Evolutionary conservation across 2,888 invertebrate species (phyloP).

Genomic region (Furcula furcula): DNA sequence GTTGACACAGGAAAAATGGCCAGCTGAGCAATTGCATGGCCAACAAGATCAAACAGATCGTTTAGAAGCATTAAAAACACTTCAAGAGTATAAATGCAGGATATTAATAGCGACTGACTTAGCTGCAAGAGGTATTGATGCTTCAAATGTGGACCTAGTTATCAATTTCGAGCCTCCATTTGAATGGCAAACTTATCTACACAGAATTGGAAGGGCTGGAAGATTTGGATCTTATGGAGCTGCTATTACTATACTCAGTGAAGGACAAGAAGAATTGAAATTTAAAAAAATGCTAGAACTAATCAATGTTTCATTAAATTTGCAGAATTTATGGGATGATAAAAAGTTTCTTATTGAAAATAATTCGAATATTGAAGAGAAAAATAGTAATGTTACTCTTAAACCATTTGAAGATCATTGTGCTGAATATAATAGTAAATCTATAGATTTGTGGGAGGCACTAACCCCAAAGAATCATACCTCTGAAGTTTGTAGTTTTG

Average conservation of each 20-base stretch:
- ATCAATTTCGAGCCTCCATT: slow-evolving; percentile 94
- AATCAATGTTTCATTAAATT: slow-evolving; percentile 68
- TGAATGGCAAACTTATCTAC: slow-evolving; percentile 92
- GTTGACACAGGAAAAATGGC: slow-evolving; percentile 88
- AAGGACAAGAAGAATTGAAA: slow-evolving; percentile 82
- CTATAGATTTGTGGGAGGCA: slow-evolving; percentile 38
- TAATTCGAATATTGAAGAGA: slow-evolving; percentile 7
- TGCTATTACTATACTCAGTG: slow-evolving; percentile 87
- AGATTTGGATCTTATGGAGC: slow-evolving; percentile 94
- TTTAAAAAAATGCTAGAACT: slow-evolving; percentile 81
- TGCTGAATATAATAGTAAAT: slow-evolving; percentile 9
- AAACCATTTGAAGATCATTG: not conserved
- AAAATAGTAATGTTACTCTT: not conserved
- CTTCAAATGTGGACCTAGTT: slow-evolving; percentile 94
- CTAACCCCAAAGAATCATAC: slow-evolving; percentile 24
- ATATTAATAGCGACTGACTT: slow-evolving; percentile 95
- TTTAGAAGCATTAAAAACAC: slow-evolving; percentile 86
- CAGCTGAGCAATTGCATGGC: slow-evolving; percentile 89
- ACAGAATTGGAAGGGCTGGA: slow-evolving; percentile 97
- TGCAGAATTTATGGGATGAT: slow-evolving; percentile 51
- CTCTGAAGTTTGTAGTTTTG: slow-evolving; percentile 29
- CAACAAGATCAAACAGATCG: slow-evolving; percentile 90
- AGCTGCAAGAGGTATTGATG: slow-evolving; percentile 97
- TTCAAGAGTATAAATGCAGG: slow-evolving; percentile 91
- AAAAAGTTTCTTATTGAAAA: slow-evolving; percentile 23